Evolutionary conservation across 2,888 invertebrate genomes (phyloP), one percentile per base, ranked within the genome.

Genomic region (Caradrina kadenii): DNA sequence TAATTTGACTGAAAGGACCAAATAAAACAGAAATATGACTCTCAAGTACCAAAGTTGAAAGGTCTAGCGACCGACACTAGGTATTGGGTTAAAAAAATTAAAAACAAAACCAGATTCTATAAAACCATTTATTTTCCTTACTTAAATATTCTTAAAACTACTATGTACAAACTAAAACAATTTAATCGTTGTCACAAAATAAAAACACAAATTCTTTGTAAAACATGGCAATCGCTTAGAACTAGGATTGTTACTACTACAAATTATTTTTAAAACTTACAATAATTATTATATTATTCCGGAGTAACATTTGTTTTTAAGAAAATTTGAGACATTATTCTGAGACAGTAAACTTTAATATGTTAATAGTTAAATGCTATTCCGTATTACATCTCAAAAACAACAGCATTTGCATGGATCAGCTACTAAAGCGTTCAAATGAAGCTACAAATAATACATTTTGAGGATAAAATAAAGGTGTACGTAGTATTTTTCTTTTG

Each of bases 111-210:
- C 26, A 61, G 66, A 45, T 13, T 71, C 61, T 81, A 64, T 78
- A 76, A 76, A 86, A 87, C 84, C 82, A 80, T 88, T 88, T 88
- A 88, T 87, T 88, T 80, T 79, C 76, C 76, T 81, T 80, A 76
- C 69, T 69, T 81, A 77, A 67, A 77, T 75, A 73, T 75, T 74
- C 75, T 26, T 84, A 74, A 70, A 72, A 26, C 26, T 58, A 66
- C 60, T 82, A 88, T 87, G 56, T 84, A 88, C 88, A 88, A 74
- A 81, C 81, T 83, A 79, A 26, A 83, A 81, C 77, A 79, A 82
- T 68, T 81, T 63, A 52, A 67, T 70, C 59, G 73, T 76, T 70
- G 84, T 83, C 83, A 84, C 70, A 64, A 63, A 68, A 73, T 84
- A 79, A 80, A 83, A 82, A 74, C 66, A 65, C 66, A 60, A 73